phyloP scores from a whole-genome alignment of 92 coral and sea anemone genomes.

The Phenganax stokvisi region DNA sequence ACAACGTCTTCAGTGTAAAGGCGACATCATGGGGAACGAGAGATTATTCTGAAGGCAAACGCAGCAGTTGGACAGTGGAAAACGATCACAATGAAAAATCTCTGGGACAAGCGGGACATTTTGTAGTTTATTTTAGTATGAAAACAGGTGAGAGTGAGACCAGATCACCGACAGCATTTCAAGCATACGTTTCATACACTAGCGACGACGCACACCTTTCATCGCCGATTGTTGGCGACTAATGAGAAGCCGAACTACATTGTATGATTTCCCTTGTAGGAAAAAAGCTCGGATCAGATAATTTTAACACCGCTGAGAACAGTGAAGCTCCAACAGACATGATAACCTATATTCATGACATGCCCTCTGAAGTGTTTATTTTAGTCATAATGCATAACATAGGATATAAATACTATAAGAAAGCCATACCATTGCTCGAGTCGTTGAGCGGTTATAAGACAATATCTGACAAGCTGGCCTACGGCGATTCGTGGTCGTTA shows the following conservation, averaged over 20 bases:
- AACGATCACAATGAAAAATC: neutral
- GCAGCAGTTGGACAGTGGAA: neutral
- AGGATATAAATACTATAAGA: constrained; percentile 11
- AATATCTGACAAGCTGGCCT: constrained; percentile 9
- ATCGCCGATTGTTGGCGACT: neutral
- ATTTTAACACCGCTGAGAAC: constrained; percentile 5
- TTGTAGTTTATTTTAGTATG: neutral
- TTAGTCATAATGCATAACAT: constrained; percentile 1
- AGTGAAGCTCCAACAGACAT: neutral
- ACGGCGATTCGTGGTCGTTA: constrained; percentile 31
- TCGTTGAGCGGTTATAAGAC: neutral
- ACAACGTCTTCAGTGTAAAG: constrained; percentile 16
- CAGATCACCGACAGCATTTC: neutral
- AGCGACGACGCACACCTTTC: neutral
- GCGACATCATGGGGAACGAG: constrained; percentile 6
- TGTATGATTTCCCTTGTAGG: neutral
- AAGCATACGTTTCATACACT: neutral
- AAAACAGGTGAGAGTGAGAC: constrained; percentile 18
- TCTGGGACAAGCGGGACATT: constrained; percentile 1
- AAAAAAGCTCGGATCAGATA: neutral
- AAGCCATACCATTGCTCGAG: constrained; percentile 18
- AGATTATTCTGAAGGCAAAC: neutral
- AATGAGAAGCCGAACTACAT: no score
- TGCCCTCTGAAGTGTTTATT: constrained; percentile 29
- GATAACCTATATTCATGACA: neutral